Percentiles rank a stretch among this genome's conserved stretches.
Evolutionary conservation across 2,113 vertebrate species (phyloP).

Genomic region (Capra hircus): DNA sequence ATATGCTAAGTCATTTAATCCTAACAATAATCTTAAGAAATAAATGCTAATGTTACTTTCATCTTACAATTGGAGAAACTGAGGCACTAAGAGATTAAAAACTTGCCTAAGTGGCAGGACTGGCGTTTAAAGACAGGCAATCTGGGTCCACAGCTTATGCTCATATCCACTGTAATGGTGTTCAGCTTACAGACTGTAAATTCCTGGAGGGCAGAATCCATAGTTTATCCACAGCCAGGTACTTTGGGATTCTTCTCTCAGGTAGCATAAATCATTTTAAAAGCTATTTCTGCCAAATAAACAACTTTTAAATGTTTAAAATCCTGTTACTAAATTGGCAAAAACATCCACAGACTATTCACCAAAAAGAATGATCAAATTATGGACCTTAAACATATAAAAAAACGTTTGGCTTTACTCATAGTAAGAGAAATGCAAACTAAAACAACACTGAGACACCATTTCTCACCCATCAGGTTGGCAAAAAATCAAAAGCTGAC

Average conservation of each 20-base stretch:
- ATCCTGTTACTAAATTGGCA: not conserved
- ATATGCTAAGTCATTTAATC: not conserved
- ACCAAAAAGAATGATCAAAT: not conserved
- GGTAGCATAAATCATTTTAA: not conserved
- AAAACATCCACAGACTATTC: not conserved
- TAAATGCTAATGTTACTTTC: not conserved
- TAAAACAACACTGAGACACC: not conserved
- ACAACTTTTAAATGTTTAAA: not conserved
- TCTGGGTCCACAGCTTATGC: not conserved
- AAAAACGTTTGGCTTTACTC: not conserved
- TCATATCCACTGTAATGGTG: not conserved
- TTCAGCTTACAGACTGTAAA: not conserved
- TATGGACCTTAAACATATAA: not conserved
- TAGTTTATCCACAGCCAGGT: not conserved
- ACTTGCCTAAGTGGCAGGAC: not conserved
- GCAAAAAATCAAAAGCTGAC: slow-evolving; percentile 25
- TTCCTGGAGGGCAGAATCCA: not conserved
- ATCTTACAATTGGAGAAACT: not conserved
- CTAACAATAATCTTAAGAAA: not conserved
- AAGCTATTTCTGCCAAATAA: slow-evolving; percentile 7
- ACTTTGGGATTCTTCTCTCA: not conserved
- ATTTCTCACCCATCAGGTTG: slow-evolving; percentile 13
- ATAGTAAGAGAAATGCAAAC: not conserved
- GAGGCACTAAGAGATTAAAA: not conserved
- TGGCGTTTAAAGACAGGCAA: not conserved